Percentiles rank a stretch among this genome's conserved stretches.
Evolutionary conservation across 2,113 vertebrate genomes (phyloP).

Genomic region (Jaculus jaculus): DNA sequence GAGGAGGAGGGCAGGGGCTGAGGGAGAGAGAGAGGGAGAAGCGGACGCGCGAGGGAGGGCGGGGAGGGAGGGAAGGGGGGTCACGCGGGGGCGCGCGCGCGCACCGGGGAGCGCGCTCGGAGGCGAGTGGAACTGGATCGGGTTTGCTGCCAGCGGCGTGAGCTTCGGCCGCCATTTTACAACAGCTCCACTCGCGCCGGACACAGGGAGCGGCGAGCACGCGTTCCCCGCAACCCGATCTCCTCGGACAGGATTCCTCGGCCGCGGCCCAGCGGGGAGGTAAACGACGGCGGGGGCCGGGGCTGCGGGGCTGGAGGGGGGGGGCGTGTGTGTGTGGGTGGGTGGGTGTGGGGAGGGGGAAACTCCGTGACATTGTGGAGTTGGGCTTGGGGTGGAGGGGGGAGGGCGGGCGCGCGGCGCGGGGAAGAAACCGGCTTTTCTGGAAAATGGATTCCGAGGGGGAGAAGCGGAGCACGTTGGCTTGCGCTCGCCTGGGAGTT

Average conservation of each 20-base stretch:
- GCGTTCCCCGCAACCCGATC: slow-evolving; percentile 85
- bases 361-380: slow-evolving; percentile 66
- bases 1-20: slow-evolving; percentile 64
- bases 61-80: slow-evolving; percentile 49
- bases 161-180: slow-evolving; percentile 96
- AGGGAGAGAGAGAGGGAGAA: slow-evolving; percentile 66
- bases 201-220: slow-evolving; percentile 91
- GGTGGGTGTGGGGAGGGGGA: background rate
- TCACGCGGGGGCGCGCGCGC: slow-evolving; percentile 72
- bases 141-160: slow-evolving; percentile 87
- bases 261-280: slow-evolving; percentile 76
- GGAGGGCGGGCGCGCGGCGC: slow-evolving; percentile 48
- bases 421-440: slow-evolving; percentile 76
- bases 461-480: slow-evolving; percentile 64
- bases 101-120: slow-evolving; percentile 70
- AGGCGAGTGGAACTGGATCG: slow-evolving; percentile 86
- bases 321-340: too few species aligned
- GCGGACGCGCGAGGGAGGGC: slow-evolving; percentile 48
- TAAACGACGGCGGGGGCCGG: too few species aligned
- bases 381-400: background rate
- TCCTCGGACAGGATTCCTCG: slow-evolving; percentile 83
- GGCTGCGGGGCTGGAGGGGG: too few species aligned
- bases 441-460: slow-evolving; percentile 82
- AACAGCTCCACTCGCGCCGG: slow-evolving; percentile 89
- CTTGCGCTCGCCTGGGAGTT: slow-evolving; percentile 27